Evolutionary conservation across 2,888 invertebrate species (phyloP).

Genomic region (Parnassius mnemosyne): DNA sequence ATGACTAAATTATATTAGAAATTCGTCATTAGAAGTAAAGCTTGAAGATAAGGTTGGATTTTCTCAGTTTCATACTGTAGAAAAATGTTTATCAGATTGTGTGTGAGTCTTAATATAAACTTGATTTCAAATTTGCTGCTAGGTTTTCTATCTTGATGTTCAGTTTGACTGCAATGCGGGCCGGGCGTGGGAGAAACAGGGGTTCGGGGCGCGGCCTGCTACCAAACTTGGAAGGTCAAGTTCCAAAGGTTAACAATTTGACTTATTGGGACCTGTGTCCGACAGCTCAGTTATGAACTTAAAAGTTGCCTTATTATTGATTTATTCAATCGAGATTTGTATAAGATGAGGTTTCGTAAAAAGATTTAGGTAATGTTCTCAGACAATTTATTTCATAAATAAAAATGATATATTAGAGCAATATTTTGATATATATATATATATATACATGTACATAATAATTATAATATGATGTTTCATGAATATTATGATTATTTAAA

Average conservation of each 20-base stretch:
- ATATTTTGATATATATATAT: too few relatives aligned
- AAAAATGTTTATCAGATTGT: too few relatives aligned
- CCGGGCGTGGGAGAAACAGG: slow-evolving; percentile 45
- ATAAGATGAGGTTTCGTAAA: background rate
- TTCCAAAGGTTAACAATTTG: slow-evolving; percentile 58
- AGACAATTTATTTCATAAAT: too few relatives aligned
- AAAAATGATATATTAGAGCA: too few relatives aligned
- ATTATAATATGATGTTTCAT: too few relatives aligned
- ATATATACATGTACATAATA: too few relatives aligned
- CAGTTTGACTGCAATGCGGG: slow-evolving; percentile 75
- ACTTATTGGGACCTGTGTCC: slow-evolving; percentile 52
- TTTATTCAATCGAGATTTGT: slow-evolving; percentile 12
- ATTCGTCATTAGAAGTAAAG: too few relatives aligned
- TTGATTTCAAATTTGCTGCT: slow-evolving; percentile 26
- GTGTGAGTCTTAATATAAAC: too few relatives aligned
- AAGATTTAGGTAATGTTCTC: background rate
- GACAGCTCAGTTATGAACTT: slow-evolving; percentile 34
- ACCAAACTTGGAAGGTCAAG: slow-evolving; percentile 73
- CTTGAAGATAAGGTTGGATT: too few relatives aligned
- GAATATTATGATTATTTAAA: too few relatives aligned
- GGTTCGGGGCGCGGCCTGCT: slow-evolving; percentile 46
- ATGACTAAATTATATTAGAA: too few relatives aligned
- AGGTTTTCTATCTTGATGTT: slow-evolving; percentile 56
- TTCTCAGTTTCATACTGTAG: too few relatives aligned
- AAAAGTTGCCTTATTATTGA: slow-evolving; percentile 13